These are phyloP conservation scores for Glareola pratincola DNA, from an alignment of 2,113 vertebrate genomes.

Conservation along the genomic window DNA sequence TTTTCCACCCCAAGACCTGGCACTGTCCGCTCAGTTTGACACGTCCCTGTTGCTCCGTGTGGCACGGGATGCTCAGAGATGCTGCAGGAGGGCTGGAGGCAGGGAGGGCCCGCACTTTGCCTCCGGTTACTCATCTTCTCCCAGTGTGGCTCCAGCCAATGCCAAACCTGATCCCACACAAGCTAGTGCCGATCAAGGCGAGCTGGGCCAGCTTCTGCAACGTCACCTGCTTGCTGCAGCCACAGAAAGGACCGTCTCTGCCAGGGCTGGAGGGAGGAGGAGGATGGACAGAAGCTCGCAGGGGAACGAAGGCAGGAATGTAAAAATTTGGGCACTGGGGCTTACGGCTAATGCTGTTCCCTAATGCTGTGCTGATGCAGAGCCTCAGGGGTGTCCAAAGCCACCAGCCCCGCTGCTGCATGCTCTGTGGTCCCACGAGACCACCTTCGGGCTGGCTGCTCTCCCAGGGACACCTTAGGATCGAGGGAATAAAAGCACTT, in stretches of 20 bases:
- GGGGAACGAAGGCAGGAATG: neutral
- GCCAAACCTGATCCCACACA: neutral
- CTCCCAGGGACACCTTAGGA: neutral
- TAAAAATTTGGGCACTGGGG: neutral
- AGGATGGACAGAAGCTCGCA: neutral
- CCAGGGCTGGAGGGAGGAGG: neutral
- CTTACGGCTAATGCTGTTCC: neutral
- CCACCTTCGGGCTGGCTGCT: neutral
- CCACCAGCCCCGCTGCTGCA: fast-evolving
- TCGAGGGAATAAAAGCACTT: neutral
- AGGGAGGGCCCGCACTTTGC: neutral
- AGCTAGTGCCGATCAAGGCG: neutral
- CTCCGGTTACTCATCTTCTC: neutral
- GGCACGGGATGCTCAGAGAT: neutral
- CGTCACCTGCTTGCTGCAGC: neutral
- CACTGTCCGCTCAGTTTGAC: neutral
- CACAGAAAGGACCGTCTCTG: fast-evolving
- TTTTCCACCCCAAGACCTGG: neutral
- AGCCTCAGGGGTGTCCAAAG: fast-evolving
- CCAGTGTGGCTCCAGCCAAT: neutral
- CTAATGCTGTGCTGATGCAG: fast-evolving
- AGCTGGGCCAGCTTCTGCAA: neutral
- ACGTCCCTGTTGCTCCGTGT: neutral
- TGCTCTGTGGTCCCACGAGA: fast-evolving
- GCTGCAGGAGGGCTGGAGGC: neutral